Evolutionary conservation across 2,113 vertebrate species (phyloP).

Genomic region (Eonycteris spelaea): DNA sequence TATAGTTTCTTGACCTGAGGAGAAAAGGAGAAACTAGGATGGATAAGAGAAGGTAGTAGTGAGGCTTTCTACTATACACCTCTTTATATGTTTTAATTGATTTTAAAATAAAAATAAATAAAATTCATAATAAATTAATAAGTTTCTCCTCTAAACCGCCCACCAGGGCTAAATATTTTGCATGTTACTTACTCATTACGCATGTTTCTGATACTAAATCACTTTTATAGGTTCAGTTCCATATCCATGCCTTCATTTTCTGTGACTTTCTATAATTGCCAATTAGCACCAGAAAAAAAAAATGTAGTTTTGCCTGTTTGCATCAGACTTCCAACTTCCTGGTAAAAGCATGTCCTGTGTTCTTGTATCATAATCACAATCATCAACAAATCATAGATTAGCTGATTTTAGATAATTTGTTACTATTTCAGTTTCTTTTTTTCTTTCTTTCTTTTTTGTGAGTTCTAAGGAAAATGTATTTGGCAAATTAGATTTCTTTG

Average conservation of each 20-base stretch:
- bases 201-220: background rate
- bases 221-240: background rate
- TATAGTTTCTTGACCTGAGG: background rate
- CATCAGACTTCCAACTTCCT: background rate
- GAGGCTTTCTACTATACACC: background rate
- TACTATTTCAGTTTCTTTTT: background rate
- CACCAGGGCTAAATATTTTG: background rate
- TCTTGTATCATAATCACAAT: background rate
- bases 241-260: background rate
- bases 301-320: background rate
- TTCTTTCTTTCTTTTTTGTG: background rate
- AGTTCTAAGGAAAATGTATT: slow-evolving; percentile 14
- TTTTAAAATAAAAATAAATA: slow-evolving; percentile 33
- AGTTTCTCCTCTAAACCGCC: background rate
- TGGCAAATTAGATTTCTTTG: slow-evolving; percentile 29
- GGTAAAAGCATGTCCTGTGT: background rate
- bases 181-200: background rate
- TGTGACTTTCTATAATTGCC: background rate
- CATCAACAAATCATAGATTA: background rate
- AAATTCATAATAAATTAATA: slow-evolving; percentile 23
- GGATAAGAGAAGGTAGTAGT: background rate
- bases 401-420: background rate
- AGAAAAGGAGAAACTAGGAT: background rate
- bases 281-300: background rate
- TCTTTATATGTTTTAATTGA: background rate